Evolutionary conservation across 2,113 vertebrate genomes (phyloP), one percentile per base, ranked within the genome.

Genomic region (Nerophis lumbriciformis): DNA sequence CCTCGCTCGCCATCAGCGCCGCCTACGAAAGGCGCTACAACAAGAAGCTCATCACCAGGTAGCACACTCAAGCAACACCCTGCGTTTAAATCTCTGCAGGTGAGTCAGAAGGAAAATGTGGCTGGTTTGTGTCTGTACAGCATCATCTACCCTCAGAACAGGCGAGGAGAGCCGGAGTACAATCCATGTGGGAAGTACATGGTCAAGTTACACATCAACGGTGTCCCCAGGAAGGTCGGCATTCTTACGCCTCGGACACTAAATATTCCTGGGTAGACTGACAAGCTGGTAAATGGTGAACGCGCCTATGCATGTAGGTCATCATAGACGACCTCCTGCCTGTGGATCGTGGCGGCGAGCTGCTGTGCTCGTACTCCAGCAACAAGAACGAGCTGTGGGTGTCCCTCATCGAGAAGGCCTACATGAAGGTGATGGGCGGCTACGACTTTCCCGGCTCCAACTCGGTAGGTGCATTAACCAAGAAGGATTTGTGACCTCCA

Each of bases 371-470:
- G 48, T 99, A 99, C 38, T 99, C 96, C 65, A 98, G 97, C 85
- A 99, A 99, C 75, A 92, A 90, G 83, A 99, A 95, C 71, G 96
- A 99, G 84, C 79, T 99, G 37, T 99, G 97, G 97, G 95, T 99
- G 6, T 99, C 97, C 0, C 91, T 99, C 59, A 98, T 99, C 72
- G 97, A 99, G 83, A 99, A 99, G 68, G 96, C 96, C n/a, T 99
- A 99, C 85, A 99, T 99, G 97, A 99, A 99, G 74, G 94, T 99
- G 73, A 99, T 99, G 97, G 97, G 97, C 65, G 96, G 96, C 66
- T 99, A 98, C 67, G 95, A 99, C 84, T 99, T 98, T 81, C 97
- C 97, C 15, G 97, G 97, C 63, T 99, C 97, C 49, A 99, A 99
- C 87, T 99, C 96, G 48, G 97, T 98, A 80, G 92, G 96, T 92